Evolutionary conservation across 2,797 vertebrate species (phyloP), one percentile per base, ranked within the genome.

Genomic region (Champsocephalus gunnari): DNA sequence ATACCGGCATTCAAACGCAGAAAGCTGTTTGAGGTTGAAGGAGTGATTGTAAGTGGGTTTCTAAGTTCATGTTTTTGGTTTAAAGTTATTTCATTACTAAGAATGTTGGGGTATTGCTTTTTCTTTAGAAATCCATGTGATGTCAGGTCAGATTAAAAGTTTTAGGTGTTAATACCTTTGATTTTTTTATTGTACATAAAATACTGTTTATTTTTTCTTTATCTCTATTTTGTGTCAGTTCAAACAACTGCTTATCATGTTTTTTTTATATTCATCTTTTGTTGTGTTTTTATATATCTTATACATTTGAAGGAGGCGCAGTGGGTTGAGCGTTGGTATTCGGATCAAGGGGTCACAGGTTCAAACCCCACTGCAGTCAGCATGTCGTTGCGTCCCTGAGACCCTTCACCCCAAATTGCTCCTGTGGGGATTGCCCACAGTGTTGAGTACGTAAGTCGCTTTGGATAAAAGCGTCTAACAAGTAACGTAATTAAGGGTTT

Each of bases 1-100:
- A 93, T 94, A n/a, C 93, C 93, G 44, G 72, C 72, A 11, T 94
- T 90, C 63, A 92, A 83, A 59, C 67, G 66, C 9, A 90, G 86
- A 50, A 95, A 94, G 61, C 86, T 94, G 50, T 92, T 93, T 65
- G 93, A 94, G 54, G 74, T 88, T 19, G 82, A 88, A 14, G 92
- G 91, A 0, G 10, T 77, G 0, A 69, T 93, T 0, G 13, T 69
- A 11, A 1, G 7, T 0, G 50, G 11, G 1, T 38, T 53, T 69
- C 10, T 13, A 3, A 17, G 12, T 28, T 32, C 0, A 24, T 44
- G 12, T 34, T 50, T 43, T 32, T 50, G 12, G 3, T 63, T 55
- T 12, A 0, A 63, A 48, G 0, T 50, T 50, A 0, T 13, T 28
- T 51, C 1, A 24, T 3, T 16, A n/a, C 10, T 0, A 2, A 5